Evolutionary conservation across 2,888 invertebrate genomes (phyloP).

Genomic region (Rambutsinella grinnellia): DNA sequence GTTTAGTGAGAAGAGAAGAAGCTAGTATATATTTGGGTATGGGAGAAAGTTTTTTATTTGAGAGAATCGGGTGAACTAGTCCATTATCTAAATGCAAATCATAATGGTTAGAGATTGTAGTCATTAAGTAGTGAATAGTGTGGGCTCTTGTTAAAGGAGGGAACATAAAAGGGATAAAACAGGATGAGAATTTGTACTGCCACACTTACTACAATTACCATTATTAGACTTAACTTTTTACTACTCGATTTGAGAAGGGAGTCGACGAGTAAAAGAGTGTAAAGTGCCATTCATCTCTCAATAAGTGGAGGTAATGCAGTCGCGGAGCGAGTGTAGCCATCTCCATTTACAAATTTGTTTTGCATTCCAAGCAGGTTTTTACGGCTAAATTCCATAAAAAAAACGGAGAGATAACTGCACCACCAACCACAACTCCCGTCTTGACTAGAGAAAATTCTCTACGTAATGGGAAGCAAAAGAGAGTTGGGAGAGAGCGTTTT

Average conservation of each 20-base stretch:
- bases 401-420: constrained; percentile 37
- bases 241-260: constrained; percentile 11
- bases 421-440: neutral
- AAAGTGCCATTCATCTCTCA: constrained; percentile 45
- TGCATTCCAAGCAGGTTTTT: constrained; percentile 57
- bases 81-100: constrained; percentile 59
- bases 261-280: neutral
- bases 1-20: too few relatives aligned
- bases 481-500: constrained; percentile 56
- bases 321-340: constrained; percentile 32
- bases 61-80: too few relatives aligned
- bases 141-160: constrained; percentile 5
- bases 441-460: constrained; percentile 2
- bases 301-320: constrained; percentile 26
- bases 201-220: constrained; percentile 47
- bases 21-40: too few relatives aligned
- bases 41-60: too few relatives aligned
- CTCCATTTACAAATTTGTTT: constrained; percentile 57
- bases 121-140: constrained; percentile 40
- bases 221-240: constrained; percentile 48
- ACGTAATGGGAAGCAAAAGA: constrained; percentile 9
- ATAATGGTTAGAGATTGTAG: constrained; percentile 55
- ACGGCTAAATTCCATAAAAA: constrained; percentile 42
- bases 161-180: constrained; percentile 56
- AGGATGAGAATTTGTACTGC: constrained; percentile 58